These are phyloP conservation scores for Saiga tatarica DNA, from an alignment of 2,113 vertebrate species.

Conservation along the genomic window DNA sequence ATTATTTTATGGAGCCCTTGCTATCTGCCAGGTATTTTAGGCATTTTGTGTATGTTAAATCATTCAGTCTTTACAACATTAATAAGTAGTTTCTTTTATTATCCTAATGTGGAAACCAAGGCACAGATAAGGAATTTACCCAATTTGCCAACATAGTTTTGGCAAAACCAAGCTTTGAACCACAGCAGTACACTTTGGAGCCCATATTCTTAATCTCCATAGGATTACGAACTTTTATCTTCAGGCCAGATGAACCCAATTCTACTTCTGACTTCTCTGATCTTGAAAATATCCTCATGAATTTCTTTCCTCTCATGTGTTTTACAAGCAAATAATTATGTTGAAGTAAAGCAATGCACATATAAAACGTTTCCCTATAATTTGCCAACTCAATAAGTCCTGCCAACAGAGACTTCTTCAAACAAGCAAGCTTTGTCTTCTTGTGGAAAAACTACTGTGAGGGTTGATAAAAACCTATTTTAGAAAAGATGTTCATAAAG, in stretches of 20 bases:
- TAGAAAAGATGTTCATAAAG: background rate
- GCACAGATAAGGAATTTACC: conserved; percentile 38
- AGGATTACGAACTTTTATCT: background rate
- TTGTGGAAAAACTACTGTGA: background rate
- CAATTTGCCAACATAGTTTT: background rate
- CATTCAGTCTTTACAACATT: background rate
- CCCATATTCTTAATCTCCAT: background rate
- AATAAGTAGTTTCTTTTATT: conserved; percentile 57
- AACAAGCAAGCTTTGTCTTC: conserved; percentile 33
- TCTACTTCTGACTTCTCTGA: conserved; percentile 39
- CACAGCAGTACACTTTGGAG: background rate
- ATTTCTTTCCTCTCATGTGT: conserved; percentile 4
- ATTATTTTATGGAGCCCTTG: conserved; percentile 29
- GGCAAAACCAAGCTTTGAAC: conserved; percentile 23
- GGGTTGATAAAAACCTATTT: background rate
- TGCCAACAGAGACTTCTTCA: conserved; percentile 18
- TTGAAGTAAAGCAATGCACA: conserved; percentile 8
- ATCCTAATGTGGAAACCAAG: conserved; percentile 30
- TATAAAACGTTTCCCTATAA: conserved; percentile 42
- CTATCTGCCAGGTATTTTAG: background rate
- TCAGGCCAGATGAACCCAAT: background rate
- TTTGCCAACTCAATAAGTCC: background rate
- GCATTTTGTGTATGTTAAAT: background rate
- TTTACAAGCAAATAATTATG: conserved; percentile 67
- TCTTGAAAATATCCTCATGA: conserved; percentile 33